Evolutionary conservation across 2,888 invertebrate species (phyloP).

Genomic region (Cybosia mesomella): DNA sequence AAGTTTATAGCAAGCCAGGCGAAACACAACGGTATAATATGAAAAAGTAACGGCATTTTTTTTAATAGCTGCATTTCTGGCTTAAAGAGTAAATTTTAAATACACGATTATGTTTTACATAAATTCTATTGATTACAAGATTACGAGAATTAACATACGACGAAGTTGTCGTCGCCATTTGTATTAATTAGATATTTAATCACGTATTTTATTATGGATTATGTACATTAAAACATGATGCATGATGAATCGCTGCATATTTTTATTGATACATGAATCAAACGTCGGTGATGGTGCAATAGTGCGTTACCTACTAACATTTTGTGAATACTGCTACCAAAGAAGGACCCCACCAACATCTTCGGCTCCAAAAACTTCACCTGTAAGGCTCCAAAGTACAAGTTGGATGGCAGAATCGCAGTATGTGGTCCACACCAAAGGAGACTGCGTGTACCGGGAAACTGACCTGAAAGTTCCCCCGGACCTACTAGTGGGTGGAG

Average conservation of each 20-base stretch:
- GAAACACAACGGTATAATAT: conserved; percentile 10
- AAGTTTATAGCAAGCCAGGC: conserved; percentile 1
- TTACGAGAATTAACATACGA: conserved; percentile 42
- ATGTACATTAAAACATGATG: not conserved
- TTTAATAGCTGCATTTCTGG: not conserved
- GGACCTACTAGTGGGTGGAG: too few relatives aligned
- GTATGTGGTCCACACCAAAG: too few relatives aligned
- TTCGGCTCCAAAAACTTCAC: too few relatives aligned
- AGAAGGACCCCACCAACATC: too few relatives aligned
- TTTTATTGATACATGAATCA: not conserved
- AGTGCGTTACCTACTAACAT: too few relatives aligned
- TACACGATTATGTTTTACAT: conserved; percentile 20
- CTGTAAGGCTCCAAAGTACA: too few relatives aligned
- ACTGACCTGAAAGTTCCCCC: too few relatives aligned
- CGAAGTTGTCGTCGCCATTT: conserved; percentile 31
- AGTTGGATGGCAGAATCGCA: too few relatives aligned
- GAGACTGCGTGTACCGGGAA: too few relatives aligned
- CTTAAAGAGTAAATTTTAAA: not conserved
- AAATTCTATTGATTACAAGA: conserved; percentile 41
- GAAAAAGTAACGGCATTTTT: conserved; percentile 10
- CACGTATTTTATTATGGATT: conserved; percentile 21
- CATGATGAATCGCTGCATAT: not conserved
- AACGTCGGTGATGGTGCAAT: too few relatives aligned
- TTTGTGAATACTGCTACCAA: too few relatives aligned
- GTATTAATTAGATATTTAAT: conserved; percentile 35